Evolutionary conservation across 2,113 vertebrate species (phyloP).

Genomic region (Caretta caretta): DNA sequence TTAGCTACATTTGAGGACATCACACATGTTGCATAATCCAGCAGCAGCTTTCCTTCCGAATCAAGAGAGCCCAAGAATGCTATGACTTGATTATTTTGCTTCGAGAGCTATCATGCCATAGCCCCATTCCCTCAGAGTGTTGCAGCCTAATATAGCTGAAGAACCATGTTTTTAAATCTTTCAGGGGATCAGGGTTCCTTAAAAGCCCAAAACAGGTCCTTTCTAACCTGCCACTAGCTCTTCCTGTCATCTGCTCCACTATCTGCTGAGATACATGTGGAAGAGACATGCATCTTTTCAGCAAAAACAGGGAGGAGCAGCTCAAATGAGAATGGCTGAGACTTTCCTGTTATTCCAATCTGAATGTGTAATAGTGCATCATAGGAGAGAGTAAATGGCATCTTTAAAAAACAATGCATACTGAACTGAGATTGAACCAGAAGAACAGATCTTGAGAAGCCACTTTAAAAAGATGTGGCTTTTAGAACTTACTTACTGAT

Average conservation of each 20-base stretch:
- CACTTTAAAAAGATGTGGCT: neutral
- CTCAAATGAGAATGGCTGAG: accelerated
- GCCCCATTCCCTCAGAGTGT: neutral
- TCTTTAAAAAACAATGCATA: accelerated
- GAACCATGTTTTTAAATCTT: neutral
- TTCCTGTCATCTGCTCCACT: neutral
- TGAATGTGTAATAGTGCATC: neutral
- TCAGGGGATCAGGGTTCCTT: neutral
- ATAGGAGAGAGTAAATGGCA: neutral
- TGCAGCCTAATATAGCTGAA: neutral
- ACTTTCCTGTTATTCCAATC: neutral
- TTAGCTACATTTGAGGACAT: neutral
- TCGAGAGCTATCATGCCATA: neutral
- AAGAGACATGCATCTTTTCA: accelerated
- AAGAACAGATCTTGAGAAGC: neutral
- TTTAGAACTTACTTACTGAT: too few relatives aligned
- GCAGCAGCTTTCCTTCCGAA: neutral
- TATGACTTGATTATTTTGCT: neutral
- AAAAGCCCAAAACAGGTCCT: neutral
- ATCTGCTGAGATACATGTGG: neutral
- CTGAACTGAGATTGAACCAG: slow-evolving; percentile 9
- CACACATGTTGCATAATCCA: neutral
- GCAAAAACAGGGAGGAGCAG: neutral
- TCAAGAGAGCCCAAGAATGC: neutral
- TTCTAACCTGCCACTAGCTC: too few relatives aligned